Conservation (phyloP, 2,113 vertebrate genomes). For the Muntiacus reevesi region DNA sequence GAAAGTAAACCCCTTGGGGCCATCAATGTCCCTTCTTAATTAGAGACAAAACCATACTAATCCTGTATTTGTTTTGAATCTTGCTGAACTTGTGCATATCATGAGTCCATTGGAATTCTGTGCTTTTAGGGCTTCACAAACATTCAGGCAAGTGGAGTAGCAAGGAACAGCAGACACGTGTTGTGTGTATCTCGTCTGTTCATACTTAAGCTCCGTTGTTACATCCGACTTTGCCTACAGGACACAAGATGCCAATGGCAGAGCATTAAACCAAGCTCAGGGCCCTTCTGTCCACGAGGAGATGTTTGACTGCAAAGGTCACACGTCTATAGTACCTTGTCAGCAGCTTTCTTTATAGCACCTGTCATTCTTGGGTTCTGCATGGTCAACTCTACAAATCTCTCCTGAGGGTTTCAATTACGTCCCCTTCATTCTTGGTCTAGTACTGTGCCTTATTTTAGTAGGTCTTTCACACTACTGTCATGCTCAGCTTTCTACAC, state of each 20-base stretch:
- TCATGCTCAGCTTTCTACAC: neutral
- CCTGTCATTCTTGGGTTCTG: neutral
- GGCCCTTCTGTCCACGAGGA: neutral
- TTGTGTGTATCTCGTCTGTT: neutral
- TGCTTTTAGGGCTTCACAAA: accelerated
- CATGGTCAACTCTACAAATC: neutral
- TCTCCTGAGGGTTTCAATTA: neutral
- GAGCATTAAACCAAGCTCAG: neutral
- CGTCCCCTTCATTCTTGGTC: neutral
- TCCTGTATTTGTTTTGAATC: neutral
- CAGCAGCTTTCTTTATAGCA: neutral
- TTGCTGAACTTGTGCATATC: neutral
- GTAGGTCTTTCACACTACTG: neutral
- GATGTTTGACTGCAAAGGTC: neutral
- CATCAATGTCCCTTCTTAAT: neutral
- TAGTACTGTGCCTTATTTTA: neutral
- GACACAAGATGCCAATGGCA: neutral
- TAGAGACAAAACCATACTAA: neutral
- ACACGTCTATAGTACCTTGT: neutral
- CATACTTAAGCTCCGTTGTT: neutral
- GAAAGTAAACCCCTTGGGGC: neutral
- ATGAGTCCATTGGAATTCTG: neutral
- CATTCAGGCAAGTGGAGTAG: neutral
- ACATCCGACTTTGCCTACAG: neutral
- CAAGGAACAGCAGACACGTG: neutral